Evolutionary conservation across 1,140 invertebrate species (phyloP).

Genomic region (Phenacoccus solenopsis): DNA sequence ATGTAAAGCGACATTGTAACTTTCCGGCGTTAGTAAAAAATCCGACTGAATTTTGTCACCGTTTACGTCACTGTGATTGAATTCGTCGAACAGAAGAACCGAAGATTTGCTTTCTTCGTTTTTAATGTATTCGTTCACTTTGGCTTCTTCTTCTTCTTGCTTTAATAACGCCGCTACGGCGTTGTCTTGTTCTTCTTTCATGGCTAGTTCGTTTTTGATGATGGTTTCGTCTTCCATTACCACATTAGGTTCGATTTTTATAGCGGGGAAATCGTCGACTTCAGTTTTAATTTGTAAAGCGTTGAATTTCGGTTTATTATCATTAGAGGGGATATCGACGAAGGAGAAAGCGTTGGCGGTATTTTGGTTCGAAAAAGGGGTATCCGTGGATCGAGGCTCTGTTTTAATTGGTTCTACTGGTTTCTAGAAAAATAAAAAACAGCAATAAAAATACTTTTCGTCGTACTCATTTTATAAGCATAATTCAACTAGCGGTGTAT

Average conservation of each 20-base stretch:
- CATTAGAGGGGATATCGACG: neutral
- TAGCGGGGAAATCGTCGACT: neutral
- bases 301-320: neutral
- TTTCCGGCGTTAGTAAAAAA: neutral
- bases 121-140: constrained; percentile 7
- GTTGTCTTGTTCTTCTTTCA: constrained; percentile 10
- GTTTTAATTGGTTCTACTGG: neutral
- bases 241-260: neutral
- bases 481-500: neutral
- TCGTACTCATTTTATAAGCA: too few species aligned
- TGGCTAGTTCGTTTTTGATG: neutral
- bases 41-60: neutral
- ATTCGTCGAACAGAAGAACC: neutral
- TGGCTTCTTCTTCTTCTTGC: constrained; percentile 7
- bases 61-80: neutral
- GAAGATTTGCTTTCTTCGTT: neutral
- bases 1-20: constrained; percentile 6
- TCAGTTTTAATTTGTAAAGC: neutral
- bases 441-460: neutral
- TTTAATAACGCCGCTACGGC: neutral
- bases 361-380: neutral
- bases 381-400: neutral
- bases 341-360: neutral
- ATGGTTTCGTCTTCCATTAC: neutral
- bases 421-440: neutral